These are phyloP conservation scores for Apteryx owenii DNA, from an alignment of 2,113 vertebrate species.

Conservation along the genomic window DNA sequence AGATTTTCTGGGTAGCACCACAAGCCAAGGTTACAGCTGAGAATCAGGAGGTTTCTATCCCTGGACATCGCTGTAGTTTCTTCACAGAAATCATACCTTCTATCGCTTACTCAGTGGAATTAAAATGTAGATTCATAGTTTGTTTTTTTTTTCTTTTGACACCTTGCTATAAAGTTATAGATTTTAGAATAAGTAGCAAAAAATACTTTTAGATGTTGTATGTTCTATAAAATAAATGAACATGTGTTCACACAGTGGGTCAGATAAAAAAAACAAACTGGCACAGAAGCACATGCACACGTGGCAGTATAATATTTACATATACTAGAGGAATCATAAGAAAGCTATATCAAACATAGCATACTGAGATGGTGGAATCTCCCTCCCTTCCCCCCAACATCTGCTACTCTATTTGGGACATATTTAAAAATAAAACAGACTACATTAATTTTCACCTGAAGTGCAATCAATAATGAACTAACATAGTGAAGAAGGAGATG, in stretches of 20 bases:
- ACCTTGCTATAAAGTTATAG: background rate
- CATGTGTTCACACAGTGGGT: background rate
- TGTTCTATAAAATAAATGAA: background rate
- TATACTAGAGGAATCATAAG: background rate
- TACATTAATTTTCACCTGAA: constrained; percentile 33
- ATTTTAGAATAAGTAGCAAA: background rate
- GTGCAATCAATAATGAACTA: background rate
- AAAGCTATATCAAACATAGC: background rate
- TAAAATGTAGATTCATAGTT: background rate
- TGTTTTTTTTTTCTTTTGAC: background rate
- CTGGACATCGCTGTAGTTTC: background rate
- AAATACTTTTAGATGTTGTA: background rate
- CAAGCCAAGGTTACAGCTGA: background rate
- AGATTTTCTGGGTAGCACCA: background rate
- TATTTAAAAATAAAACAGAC: constrained; percentile 2
- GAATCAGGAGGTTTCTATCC: background rate
- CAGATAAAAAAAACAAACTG: background rate
- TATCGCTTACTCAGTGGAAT: background rate
- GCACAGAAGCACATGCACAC: background rate
- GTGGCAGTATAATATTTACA: background rate
- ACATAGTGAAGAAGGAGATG: background rate
- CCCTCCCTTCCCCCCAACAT: background rate
- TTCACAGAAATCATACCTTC: background rate
- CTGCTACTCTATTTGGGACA: background rate
- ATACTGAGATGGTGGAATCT: background rate